Evolutionary conservation across 2,113 vertebrate species (phyloP), one percentile per base, ranked within the genome.

Genomic region (Cephalopholis sonnerati): DNA sequence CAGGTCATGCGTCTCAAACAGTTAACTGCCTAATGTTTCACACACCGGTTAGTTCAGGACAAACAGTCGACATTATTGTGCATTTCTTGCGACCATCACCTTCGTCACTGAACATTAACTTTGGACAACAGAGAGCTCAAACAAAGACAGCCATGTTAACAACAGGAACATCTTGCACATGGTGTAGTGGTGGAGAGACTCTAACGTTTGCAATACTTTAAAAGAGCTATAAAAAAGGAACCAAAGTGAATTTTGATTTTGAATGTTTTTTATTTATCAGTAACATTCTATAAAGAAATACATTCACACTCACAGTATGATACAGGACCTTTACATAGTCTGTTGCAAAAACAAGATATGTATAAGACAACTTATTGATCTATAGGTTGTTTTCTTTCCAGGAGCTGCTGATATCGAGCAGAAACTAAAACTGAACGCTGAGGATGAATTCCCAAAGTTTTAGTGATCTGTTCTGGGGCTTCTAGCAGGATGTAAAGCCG

Each of bases 241-340:
- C 75, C 79, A 89, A 93, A 65, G 84, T 82, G 71, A 86, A 73
- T 77, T n/a, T 84, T 88, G 91, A 74, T 94, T 95, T 95, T 79
- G 18, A 85, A 94, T 58, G 82, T 7, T 32, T 69, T 95, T 96
- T 95, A 94, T 95, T 96, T 82, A 93, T 93, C 91, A 93, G 92
- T 91, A 93, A 93, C 93, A 95, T 93, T 94, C 93, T 94, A 87
- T 85, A 93, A 94, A 95, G 94, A 94, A 92, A 92, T 93, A 96
- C 94, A 96, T 91, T 95, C 92, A 94, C 90, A 94, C 91, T 90
- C 83, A 93, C 95, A 95, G 92, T 92, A 91, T 94, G 81, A 94
- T 94, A 96, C 95, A 96, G 86, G 83, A 91, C 72, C 79, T 85
- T 92, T 93, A 94, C 93, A 93, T 46, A 73, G 86, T 91, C 87